These are phyloP conservation scores for Amiota minor DNA, from an alignment of 2,888 invertebrate genomes.

Conservation along the genomic window DNA sequence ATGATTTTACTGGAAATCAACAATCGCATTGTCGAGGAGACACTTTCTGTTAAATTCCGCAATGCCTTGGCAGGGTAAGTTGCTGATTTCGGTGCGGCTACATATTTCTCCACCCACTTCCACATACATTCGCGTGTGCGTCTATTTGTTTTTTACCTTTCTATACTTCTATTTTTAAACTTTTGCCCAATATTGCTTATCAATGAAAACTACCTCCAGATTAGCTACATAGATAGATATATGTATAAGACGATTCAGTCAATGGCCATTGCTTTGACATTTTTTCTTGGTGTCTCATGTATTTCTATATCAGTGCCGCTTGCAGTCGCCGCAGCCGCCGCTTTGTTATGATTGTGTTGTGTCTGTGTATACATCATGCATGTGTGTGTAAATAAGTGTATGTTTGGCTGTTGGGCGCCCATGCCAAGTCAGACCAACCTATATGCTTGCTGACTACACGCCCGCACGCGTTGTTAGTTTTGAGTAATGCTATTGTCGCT, in stretches of 20 bases:
- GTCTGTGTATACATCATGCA: not conserved
- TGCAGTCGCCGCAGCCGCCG: slow-evolving; percentile 20
- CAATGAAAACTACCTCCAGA: slow-evolving; percentile 6
- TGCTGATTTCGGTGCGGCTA: slow-evolving; percentile 30
- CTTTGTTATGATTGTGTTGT: not conserved
- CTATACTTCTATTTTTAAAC: slow-evolving; percentile 26
- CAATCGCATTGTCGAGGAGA: slow-evolving; percentile 99
- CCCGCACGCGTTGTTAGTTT: slow-evolving; percentile 20
- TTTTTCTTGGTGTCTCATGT: slow-evolving; percentile 38
- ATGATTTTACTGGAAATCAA: slow-evolving; percentile 99
- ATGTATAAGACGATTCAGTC: too few species aligned
- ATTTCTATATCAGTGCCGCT: not conserved
- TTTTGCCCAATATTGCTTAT: slow-evolving; percentile 25
- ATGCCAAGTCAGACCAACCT: slow-evolving; percentile 1
- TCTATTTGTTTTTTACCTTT: not conserved
- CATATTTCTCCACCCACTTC: slow-evolving; percentile 28
- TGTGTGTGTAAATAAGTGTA: slow-evolving; percentile 4
- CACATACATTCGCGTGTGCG: not conserved
- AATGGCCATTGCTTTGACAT: not conserved
- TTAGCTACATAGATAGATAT: not conserved
- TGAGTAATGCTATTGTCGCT: slow-evolving; percentile 2
- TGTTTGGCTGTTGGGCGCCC: slow-evolving; percentile 13
- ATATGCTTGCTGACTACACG: slow-evolving; percentile 10
- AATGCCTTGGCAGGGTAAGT: slow-evolving; percentile 94
- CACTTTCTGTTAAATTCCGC: slow-evolving; percentile 94